These are phyloP conservation scores for Lottia scabra DNA, from an alignment of 2,888 invertebrate species.

Conservation along the genomic window DNA sequence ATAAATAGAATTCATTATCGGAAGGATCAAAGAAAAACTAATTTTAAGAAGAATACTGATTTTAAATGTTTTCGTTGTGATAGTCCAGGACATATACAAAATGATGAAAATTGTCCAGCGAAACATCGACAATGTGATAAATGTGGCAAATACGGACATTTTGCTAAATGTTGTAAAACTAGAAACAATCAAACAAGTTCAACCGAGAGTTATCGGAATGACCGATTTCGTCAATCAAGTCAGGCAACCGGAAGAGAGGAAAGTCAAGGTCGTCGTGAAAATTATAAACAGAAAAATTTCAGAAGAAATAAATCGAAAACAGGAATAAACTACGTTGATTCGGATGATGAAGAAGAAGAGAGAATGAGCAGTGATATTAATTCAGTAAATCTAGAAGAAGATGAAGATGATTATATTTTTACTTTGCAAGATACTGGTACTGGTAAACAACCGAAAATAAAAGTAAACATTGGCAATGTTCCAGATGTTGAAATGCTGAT, in stretches of 20 bases:
- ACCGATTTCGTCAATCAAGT: no score
- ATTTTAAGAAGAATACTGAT: not conserved
- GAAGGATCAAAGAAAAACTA: not conserved
- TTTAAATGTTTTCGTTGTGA: constrained; percentile 6
- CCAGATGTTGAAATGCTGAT: not conserved
- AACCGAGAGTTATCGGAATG: no score
- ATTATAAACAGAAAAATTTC: not conserved
- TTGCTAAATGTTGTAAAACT: constrained; percentile 4
- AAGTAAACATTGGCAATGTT: not conserved
- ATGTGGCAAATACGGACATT: constrained; percentile 7
- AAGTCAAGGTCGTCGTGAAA: not conserved
- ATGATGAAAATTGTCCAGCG: constrained; percentile 3
- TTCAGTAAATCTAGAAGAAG: not conserved
- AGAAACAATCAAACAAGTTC: not conserved
- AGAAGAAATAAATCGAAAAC: not conserved
- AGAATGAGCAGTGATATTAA: not conserved
- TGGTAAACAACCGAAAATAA: not conserved
- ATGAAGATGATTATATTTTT: not conserved
- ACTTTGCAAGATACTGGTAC: not conserved
- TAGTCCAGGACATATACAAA: not conserved
- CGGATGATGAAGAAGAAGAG: not conserved
- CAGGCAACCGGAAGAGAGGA: no score
- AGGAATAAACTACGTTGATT: not conserved
- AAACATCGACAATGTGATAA: constrained; percentile 3
- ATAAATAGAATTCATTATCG: not conserved